Evolutionary conservation across 1,140 invertebrate species (phyloP), one percentile per base, ranked within the genome.

Genomic region (Tribolium madens): DNA sequence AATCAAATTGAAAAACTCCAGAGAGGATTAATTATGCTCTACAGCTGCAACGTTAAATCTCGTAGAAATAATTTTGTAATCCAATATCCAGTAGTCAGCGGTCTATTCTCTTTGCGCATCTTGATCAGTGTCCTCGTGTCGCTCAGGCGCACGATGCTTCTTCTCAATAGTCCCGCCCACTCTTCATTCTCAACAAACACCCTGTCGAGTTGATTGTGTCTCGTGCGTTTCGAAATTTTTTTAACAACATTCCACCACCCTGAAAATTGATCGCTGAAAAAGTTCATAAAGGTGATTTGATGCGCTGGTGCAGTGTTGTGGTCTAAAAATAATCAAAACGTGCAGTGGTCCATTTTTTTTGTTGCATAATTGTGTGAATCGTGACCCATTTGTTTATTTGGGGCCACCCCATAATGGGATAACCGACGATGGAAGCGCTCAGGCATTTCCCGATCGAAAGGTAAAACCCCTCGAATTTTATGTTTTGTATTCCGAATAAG

Each of bases 101-200:
- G 31, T 52, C n/a, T 73, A 52, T 57, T 74, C 48, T 77, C 77
- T 79, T 79, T 79, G 78, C 78, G 78, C 78, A 79, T 79, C 78
- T 77, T 75, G 68, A 78, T 78, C 48, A 46, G 73, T 73, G 72
- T 79, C 77, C 78, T 79, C 75, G 78, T 79, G 72, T 79, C 69
- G 70, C 73, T 77, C 75, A 68, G 50, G 75, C 78, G 75, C 78
- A 77, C 76, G 76, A 73, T 77, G 68, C 53, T 75, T 79, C 60
- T 77, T 70, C 72, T 47, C 46, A 12, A 50, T 73, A 42, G 75
- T 26, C 69, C 76, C 78, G 72, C 76, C 78, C 52, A 71, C 78
- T 68, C 52, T 75, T 74, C 73, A 75, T 79, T 74, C 75, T 75
- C 68, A 72, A 71, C 26, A 69, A 69, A 79, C 76, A 79, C 71